Conservation (phyloP, 2,888 invertebrate species). For the Pandemis heparana region DNA sequence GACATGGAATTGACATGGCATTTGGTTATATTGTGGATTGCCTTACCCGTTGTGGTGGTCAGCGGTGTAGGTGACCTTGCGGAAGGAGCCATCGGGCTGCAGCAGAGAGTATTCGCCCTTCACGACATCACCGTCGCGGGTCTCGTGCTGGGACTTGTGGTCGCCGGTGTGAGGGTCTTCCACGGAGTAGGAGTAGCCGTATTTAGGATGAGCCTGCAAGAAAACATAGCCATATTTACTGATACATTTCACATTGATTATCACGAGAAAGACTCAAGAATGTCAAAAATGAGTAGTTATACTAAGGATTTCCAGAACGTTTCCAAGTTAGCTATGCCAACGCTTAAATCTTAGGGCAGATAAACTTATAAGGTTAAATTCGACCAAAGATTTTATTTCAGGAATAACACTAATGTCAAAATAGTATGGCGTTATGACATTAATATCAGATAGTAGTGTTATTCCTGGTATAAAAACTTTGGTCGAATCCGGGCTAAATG, state of each 20-base stretch:
- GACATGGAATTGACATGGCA: neutral
- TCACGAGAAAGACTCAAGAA: neutral
- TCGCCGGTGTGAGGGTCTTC: conserved; percentile 87
- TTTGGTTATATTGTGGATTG: neutral
- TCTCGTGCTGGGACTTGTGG: conserved; percentile 85
- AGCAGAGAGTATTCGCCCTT: conserved; percentile 85
- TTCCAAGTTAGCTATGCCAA: neutral
- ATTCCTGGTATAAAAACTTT: too few relatives aligned
- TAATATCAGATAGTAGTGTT: too few relatives aligned
- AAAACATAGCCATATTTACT: neutral
- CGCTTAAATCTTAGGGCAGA: too few relatives aligned
- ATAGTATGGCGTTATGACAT: too few relatives aligned
- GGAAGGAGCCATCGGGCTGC: conserved; percentile 86
- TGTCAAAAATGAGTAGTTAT: too few relatives aligned
- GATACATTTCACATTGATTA: too few relatives aligned
- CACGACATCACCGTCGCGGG: conserved; percentile 84
- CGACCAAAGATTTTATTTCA: too few relatives aligned
- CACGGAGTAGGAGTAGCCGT: conserved; percentile 85
- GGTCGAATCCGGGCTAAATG: too few relatives aligned
- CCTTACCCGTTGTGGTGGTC: conserved; percentile 85
- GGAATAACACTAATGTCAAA: too few relatives aligned
- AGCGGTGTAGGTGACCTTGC: conserved; percentile 86
- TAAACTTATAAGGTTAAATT: too few relatives aligned
- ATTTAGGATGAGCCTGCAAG: conserved; percentile 79
- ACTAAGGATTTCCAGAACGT: neutral